Base-by-base conservation (phyloP, 2,888 invertebrate species). In the Abrostola tripartita region DNA sequence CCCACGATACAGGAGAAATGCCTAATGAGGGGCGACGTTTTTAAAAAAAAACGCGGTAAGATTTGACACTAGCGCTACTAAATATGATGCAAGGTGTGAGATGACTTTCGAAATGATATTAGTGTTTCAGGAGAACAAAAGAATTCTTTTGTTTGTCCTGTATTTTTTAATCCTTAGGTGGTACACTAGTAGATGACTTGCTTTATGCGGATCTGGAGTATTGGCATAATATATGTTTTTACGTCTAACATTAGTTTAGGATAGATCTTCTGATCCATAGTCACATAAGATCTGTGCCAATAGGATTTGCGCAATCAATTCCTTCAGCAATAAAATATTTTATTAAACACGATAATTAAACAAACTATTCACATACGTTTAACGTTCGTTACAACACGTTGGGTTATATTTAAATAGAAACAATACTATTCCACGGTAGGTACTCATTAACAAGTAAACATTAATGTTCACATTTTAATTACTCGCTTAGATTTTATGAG, bases 301-400 rank as follows among this genome's bases (percentile, higher is more conserved):
- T n/a, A 37, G 44, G n/a, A 44, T 54, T 66, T 37, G 24, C 40
- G 41, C 37, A 57, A 61, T 61, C 36, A 66, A 53, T 61, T 41
- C 58, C 47, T 24, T 54, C n/a, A 1, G 57, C 47, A 58, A n/a
- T 55, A 65, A 59, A 66, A 62, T 47, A 44, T 62, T 66, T 61
- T 66, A 65, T 61, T 53, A 56, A 57, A 61, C 61, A 56, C 24
- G 36, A 40, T 8, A 52, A 64, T 53, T 58, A 47, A 65, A 50
- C 57, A 24, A 11, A 40, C 49, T 37, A 52, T 57, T 37, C 37
- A 53, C 37, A 52, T 53, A 11, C 42, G 24, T 35, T 54, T 41
- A 49, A 42, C 41, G 36, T 42, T 14, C 9, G 10, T 44, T 14
- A 38, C 11, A 24, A 35, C 24, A 50, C n/a, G 35, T 35, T 36